Evolutionary conservation across 2,888 invertebrate species (phyloP).

Genomic region (Oligia latruncula): DNA sequence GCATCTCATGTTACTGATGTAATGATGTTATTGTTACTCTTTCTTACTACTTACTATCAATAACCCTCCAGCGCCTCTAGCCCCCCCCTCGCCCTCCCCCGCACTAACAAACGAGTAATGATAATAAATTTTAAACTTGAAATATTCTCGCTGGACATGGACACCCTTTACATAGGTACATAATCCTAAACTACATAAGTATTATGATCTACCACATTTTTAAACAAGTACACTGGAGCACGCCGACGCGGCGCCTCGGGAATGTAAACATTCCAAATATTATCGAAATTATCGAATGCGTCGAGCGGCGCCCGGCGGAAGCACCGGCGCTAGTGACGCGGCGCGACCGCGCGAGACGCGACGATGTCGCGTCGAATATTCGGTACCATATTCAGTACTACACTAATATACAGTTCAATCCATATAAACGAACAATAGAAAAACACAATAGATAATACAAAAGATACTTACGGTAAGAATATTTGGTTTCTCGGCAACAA

Average conservation of each 20-base stretch:
- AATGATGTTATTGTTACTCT: too few relatives aligned
- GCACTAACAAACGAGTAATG: too few relatives aligned
- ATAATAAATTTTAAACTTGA: too few relatives aligned
- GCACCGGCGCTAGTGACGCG: slow-evolving; percentile 3
- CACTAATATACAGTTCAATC: not conserved
- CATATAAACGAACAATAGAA: not conserved
- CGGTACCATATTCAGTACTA: not conserved
- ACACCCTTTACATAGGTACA: not conserved
- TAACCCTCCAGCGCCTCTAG: not conserved
- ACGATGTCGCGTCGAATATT: slow-evolving; percentile 12
- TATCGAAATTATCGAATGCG: slow-evolving; percentile 15
- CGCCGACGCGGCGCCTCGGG: not conserved
- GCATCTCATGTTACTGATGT: too few relatives aligned
- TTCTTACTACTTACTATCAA: too few relatives aligned
- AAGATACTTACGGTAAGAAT: slow-evolving; percentile 52
- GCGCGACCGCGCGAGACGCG: slow-evolving; percentile 17
- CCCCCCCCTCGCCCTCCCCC: not conserved
- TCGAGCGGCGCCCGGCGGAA: slow-evolving; percentile 3
- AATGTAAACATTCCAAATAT: slow-evolving; percentile 30
- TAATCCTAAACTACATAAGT: not conserved
- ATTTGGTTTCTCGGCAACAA: slow-evolving; percentile 23
- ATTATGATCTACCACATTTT: too few relatives aligned
- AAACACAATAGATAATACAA: slow-evolving; percentile 13
- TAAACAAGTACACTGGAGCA: not conserved
- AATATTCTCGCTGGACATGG: too few relatives aligned